Conservation (phyloP, 2,113 vertebrate species). For the Dendropsophus ebraccatus region DNA sequence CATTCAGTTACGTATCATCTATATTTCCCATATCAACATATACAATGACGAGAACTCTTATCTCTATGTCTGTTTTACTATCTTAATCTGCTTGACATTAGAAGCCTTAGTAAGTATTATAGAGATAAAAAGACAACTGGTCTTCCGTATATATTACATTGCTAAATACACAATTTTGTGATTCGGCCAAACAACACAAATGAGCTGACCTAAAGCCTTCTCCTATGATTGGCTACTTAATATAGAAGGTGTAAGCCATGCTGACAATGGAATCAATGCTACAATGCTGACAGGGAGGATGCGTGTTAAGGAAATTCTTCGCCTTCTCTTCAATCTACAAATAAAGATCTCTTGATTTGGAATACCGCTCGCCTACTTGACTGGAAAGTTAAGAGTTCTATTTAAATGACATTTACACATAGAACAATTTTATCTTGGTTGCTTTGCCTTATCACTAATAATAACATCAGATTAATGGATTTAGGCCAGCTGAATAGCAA, state of each 20-base stretch:
- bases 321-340: conserved; percentile 72
- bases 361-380: conserved; percentile 76
- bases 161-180: neutral
- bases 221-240: neutral
- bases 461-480: conserved; percentile 82
- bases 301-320: neutral
- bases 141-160: neutral
- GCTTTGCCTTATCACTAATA: conserved; percentile 78
- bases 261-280: conserved; percentile 28
- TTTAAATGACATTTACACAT: conserved; percentile 79
- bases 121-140: neutral
- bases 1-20: too few species aligned
- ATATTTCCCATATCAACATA: too few species aligned
- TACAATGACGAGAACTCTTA: too few species aligned
- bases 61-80: too few species aligned
- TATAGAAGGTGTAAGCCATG: neutral
- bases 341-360: conserved; percentile 76
- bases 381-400: conserved; percentile 75
- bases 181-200: neutral
- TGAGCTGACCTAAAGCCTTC: neutral
- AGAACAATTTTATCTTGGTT: conserved; percentile 78
- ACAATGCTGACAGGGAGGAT: neutral
- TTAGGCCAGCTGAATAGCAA: conserved; percentile 73
- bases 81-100: neutral
- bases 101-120: neutral